Conservation (phyloP, 2,113 vertebrate genomes). For the Laticauda colubrina region DNA sequence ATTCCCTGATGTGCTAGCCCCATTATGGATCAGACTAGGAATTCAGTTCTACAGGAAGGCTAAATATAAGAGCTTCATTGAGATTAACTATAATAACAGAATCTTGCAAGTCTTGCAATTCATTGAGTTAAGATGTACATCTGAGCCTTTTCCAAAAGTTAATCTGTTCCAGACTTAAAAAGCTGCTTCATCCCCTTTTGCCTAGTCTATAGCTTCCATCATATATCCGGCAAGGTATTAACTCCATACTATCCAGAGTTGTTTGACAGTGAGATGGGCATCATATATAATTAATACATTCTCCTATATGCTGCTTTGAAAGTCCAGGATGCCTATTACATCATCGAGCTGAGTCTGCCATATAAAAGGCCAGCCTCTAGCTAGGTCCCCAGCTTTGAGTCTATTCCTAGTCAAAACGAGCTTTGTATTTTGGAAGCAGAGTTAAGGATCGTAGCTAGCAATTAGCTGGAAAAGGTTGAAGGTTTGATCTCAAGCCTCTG, state of each 20-base stretch:
- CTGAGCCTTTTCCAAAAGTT: neutral
- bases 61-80: neutral
- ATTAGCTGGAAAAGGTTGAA: too few species aligned
- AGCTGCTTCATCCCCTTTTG: neutral
- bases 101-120: neutral
- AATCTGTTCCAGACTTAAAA: neutral
- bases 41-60: neutral
- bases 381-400: too few species aligned
- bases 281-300: neutral
- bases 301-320: too few species aligned
- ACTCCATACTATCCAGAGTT: neutral
- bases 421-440: too few species aligned
- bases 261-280: neutral
- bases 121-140: neutral
- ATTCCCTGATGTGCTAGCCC: neutral
- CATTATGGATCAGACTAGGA: neutral
- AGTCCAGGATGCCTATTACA: too few species aligned
- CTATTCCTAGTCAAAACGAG: too few species aligned
- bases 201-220: neutral
- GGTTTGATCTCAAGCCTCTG: too few species aligned
- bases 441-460: too few species aligned
- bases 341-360: too few species aligned
- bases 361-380: too few species aligned
- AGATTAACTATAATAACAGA: neutral
- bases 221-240: neutral